Conservation (phyloP, 92 coral and sea anemone species). For the Bergia sp. region DNA sequence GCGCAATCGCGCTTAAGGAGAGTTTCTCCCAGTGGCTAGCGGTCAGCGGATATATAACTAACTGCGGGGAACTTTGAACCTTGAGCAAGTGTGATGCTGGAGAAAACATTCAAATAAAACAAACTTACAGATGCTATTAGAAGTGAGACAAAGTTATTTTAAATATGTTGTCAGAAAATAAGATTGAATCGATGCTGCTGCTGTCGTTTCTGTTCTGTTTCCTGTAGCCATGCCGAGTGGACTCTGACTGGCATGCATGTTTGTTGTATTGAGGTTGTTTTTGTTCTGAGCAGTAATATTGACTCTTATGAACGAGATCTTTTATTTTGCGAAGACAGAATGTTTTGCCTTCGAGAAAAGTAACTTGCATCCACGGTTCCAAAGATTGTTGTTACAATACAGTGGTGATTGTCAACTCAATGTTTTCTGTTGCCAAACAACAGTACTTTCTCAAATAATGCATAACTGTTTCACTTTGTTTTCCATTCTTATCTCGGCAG, state of each 20-base stretch:
- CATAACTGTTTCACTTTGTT: no score
- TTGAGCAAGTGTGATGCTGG: neutral
- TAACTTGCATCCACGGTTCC: no score
- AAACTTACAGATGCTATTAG: neutral
- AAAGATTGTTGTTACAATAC: neutral
- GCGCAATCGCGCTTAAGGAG: neutral
- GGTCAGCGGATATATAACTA: neutral
- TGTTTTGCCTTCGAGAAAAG: no score
- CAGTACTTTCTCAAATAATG: no score
- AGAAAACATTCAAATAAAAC: neutral
- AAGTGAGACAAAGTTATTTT: neutral
- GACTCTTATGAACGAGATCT: no score
- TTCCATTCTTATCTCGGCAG: no score
- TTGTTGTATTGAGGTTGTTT: neutral
- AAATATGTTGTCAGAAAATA: neutral
- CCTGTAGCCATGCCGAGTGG: neutral
- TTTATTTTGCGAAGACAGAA: no score
- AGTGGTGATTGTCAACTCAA: neutral
- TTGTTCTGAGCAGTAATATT: no score
- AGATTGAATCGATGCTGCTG: neutral
- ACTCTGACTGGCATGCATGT: neutral
- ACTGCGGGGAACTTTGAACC: neutral
- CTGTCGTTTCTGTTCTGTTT: neutral
- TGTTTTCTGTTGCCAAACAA: no score
- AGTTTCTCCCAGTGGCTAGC: neutral